phyloP scores from a whole-genome alignment of 2,888 invertebrate genomes.

The Pimpla rufipes region DNA sequence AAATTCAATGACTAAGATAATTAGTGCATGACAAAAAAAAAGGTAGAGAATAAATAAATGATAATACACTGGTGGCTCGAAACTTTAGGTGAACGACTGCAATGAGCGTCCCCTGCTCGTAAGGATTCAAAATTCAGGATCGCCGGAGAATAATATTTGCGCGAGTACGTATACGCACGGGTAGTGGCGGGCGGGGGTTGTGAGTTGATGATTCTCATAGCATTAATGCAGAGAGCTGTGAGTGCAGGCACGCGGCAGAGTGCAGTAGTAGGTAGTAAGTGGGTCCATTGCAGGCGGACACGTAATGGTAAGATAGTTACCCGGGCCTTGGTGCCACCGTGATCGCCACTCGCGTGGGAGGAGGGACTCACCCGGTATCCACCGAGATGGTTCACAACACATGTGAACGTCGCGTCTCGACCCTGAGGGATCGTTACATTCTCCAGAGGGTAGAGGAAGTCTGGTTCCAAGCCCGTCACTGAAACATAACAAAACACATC shows the following conservation, averaged over 20 bases:
- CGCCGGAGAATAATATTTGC: constrained; percentile 36
- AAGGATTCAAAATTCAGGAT: constrained; percentile 36
- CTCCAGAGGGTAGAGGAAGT: constrained; percentile 92
- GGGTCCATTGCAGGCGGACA: constrained; percentile 82
- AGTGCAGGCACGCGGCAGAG: constrained; percentile 80
- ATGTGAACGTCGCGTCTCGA: constrained; percentile 93
- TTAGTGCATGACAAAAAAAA: too few relatives aligned
- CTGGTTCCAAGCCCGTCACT: constrained; percentile 92
- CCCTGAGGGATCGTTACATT: constrained; percentile 94
- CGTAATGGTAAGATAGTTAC: constrained; percentile 83
- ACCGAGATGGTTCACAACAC: constrained; percentile 94
- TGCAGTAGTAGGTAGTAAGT: constrained; percentile 73
- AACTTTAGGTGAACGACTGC: constrained; percentile 14
- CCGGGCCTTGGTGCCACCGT: constrained; percentile 84
- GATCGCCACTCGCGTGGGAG: constrained; percentile 84
- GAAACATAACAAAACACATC: constrained; percentile 74
- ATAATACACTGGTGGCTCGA: not conserved
- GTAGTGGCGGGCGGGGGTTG: constrained; percentile 50
- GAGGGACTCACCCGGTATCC: constrained; percentile 93
- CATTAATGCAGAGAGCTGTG: constrained; percentile 82
- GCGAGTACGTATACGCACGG: constrained; percentile 34
- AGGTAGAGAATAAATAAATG: not conserved
- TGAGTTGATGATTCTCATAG: constrained; percentile 76
- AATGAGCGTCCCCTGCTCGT: constrained; percentile 24
- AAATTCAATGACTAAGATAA: not conserved